phyloP scores from a whole-genome alignment of 2,113 vertebrate genomes.

The Rostratula benghalensis region DNA sequence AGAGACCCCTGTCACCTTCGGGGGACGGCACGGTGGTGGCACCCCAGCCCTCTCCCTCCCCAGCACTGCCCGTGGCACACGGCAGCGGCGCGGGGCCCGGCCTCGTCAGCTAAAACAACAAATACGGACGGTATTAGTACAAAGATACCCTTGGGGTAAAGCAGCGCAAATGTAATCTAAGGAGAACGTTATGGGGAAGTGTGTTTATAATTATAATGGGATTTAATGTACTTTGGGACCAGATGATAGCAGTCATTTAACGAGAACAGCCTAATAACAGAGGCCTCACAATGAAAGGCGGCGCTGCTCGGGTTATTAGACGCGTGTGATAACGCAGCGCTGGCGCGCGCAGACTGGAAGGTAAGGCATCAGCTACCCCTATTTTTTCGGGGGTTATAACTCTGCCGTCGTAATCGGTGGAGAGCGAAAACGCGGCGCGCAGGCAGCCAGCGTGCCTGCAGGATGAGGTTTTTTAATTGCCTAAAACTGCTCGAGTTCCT shows the following conservation, averaged over 20 bases:
- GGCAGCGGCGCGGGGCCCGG: conserved; percentile 38
- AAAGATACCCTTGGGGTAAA: conserved; percentile 75
- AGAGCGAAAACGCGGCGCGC: not conserved
- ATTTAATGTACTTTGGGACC: conserved; percentile 79
- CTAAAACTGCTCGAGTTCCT: not conserved
- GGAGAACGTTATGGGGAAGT: conserved; percentile 72
- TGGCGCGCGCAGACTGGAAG: not conserved
- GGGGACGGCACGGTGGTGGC: not conserved
- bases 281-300: conserved; percentile 45
- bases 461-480: not conserved
- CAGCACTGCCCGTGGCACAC: not conserved
- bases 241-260: conserved; percentile 77
- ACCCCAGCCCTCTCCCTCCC: not conserved
- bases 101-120: conserved; percentile 68
- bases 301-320: conserved; percentile 32
- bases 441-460: not conserved
- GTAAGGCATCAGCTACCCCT: conserved; percentile 32
- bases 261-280: conserved; percentile 68
- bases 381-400: conserved; percentile 47
- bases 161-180: conserved; percentile 72
- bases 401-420: conserved; percentile 1
- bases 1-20: accelerated
- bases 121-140: conserved; percentile 70
- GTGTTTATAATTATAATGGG: conserved; percentile 83
- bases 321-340: not conserved